Evolutionary conservation across 2,113 vertebrate genomes (phyloP).

Genomic region (Anser cygnoides): DNA sequence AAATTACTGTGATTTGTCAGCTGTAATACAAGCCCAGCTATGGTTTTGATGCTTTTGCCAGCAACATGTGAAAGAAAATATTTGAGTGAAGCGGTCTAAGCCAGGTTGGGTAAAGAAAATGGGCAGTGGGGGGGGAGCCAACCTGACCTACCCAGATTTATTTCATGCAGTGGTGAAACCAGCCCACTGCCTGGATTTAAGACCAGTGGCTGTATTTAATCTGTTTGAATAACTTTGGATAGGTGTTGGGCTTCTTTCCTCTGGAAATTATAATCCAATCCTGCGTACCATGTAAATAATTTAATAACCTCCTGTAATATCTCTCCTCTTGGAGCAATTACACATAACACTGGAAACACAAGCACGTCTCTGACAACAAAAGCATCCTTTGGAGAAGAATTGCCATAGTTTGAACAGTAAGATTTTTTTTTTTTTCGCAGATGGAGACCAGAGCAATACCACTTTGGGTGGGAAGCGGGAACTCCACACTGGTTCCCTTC

Average conservation of each 20-base stretch:
- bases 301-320: not conserved
- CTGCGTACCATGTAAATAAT: conserved; percentile 32
- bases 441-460: not conserved
- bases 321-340: not conserved
- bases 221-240: conserved; percentile 3
- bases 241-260: not conserved
- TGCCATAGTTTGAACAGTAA: not conserved
- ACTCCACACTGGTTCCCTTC: not conserved
- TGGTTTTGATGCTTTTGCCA: conserved; percentile 66
- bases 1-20: conserved; percentile 74
- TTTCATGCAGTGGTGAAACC: conserved; percentile 3
- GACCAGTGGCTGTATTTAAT: conserved; percentile 19
- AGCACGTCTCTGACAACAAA: not conserved
- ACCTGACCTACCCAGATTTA: conserved; percentile 14
- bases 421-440: not conserved
- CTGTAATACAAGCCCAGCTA: conserved; percentile 60
- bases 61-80: conserved; percentile 60
- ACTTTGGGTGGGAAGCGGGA: not conserved
- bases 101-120: conserved; percentile 19
- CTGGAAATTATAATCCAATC: conserved; percentile 24
- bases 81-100: conserved; percentile 46
- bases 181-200: conserved; percentile 41
- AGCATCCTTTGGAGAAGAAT: not conserved
- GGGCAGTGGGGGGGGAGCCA: not conserved
- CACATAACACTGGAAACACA: not conserved